phyloP scores from a whole-genome alignment of 2,888 invertebrate genomes.

The Punctoribates punctum region DNA sequence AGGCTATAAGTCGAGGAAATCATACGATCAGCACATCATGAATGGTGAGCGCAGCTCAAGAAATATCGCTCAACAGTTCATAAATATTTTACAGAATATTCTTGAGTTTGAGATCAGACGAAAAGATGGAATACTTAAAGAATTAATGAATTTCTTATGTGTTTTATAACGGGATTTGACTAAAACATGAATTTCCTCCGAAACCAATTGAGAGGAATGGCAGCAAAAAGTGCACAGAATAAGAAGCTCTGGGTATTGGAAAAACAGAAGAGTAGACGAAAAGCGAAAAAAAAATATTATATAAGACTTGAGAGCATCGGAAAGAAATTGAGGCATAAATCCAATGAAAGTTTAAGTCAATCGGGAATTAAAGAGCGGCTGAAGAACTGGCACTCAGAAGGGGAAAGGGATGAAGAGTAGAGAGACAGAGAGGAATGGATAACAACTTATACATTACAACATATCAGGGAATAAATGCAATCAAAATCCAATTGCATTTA shows the following conservation, averaged over 20 bases:
- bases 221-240: neutral
- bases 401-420: neutral
- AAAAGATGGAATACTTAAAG: too few relatives aligned
- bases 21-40: too few relatives aligned
- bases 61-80: too few relatives aligned
- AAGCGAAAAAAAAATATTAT: neutral
- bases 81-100: too few relatives aligned
- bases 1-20: too few relatives aligned
- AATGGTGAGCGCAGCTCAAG: too few relatives aligned
- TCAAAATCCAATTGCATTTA: constrained; percentile 9
- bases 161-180: neutral
- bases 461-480: neutral
- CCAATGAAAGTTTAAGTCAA: constrained; percentile 21
- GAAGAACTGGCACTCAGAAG: too few relatives aligned
- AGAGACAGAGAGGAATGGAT: neutral
- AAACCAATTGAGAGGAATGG: too few relatives aligned
- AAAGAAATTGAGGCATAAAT: constrained; percentile 23
- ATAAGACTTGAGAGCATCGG: neutral
- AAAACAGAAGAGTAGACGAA: neutral
- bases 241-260: neutral
- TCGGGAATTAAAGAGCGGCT: constrained; percentile 14
- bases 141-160: neutral
- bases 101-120: too few relatives aligned
- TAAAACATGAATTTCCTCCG: neutral
- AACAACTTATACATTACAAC: neutral